Percentiles rank a stretch among this genome's conserved stretches.
phyloP scores from a whole-genome alignment of 2,797 vertebrate genomes.

The Natrix natrix region DNA sequence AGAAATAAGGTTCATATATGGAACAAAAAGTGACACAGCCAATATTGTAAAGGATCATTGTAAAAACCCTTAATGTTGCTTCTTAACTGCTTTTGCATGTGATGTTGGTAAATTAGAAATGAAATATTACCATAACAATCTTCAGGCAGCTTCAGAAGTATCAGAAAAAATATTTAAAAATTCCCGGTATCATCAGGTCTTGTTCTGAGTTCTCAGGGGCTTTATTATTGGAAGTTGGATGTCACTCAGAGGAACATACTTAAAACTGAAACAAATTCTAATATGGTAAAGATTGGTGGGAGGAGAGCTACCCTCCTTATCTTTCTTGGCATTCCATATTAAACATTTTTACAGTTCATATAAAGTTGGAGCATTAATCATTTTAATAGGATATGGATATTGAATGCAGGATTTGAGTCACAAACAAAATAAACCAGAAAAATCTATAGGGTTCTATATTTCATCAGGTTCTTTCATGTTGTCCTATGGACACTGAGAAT shows the following conservation, averaged over 20 bases:
- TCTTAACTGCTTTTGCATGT: neutral
- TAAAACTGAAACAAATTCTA: neutral
- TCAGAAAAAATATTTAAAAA: neutral
- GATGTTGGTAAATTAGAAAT: neutral
- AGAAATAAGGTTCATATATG: neutral
- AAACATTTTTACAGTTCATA: neutral
- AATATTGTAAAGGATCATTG: neutral
- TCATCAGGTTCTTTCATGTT: neutral
- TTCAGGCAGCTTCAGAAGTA: neutral
- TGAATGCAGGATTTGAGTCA: neutral
- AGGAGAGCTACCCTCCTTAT: neutral
- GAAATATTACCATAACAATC: neutral
- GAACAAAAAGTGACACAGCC: neutral
- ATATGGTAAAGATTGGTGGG: neutral
- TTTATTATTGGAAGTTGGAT: neutral
- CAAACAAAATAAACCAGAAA: neutral
- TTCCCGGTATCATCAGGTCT: neutral
- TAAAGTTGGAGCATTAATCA: neutral
- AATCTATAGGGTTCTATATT: neutral
- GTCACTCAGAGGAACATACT: neutral
- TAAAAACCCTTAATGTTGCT: neutral
- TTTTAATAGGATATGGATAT: neutral
- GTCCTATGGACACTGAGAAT: slow-evolving; percentile 3
- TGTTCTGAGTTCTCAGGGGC: neutral
- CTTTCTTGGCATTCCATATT: neutral